These are phyloP conservation scores for Atrina japonica DNA, from an alignment of 2,888 invertebrate species.

Conservation along the genomic window DNA sequence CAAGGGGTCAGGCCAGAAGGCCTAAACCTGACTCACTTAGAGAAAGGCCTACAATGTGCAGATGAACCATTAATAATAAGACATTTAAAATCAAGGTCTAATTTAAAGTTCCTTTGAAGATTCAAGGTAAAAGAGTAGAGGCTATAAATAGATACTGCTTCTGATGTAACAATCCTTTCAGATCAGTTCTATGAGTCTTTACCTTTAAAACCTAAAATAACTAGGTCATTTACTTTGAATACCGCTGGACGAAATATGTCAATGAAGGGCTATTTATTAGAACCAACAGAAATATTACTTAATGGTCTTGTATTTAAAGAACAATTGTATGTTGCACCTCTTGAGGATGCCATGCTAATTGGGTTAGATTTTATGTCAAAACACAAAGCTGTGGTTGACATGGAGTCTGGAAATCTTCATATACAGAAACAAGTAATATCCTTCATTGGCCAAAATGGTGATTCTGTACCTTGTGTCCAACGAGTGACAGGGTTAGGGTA, in stretches of 20 bases:
- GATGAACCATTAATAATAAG: too few relatives aligned
- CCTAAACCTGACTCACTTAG: constrained; percentile 7
- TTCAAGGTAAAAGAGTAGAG: neutral
- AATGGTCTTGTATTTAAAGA: neutral
- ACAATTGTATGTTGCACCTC: neutral
- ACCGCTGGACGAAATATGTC: constrained; percentile 41
- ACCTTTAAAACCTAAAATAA: constrained; percentile 14
- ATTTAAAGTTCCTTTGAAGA: neutral
- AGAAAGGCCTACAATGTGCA: neutral
- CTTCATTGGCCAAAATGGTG: neutral
- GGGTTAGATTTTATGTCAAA: neutral
- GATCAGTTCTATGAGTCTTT: constrained; percentile 35
- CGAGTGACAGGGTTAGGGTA: neutral
- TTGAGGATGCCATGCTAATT: constrained; percentile 1
- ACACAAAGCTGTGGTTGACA: neutral
- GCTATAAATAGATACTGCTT: constrained; percentile 27
- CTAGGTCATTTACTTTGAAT: constrained; percentile 25
- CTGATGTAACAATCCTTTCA: constrained; percentile 47
- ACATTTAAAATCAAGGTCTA: too few relatives aligned
- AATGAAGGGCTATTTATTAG: constrained; percentile 28
- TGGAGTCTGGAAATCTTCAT: neutral
- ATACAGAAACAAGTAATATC: neutral
- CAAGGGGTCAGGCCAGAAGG: constrained; percentile 15
- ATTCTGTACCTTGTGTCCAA: neutral
- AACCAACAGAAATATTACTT: constrained; percentile 31